phyloP scores from a whole-genome alignment of 1,140 invertebrate genomes.

The Calycopis cecrops region DNA sequence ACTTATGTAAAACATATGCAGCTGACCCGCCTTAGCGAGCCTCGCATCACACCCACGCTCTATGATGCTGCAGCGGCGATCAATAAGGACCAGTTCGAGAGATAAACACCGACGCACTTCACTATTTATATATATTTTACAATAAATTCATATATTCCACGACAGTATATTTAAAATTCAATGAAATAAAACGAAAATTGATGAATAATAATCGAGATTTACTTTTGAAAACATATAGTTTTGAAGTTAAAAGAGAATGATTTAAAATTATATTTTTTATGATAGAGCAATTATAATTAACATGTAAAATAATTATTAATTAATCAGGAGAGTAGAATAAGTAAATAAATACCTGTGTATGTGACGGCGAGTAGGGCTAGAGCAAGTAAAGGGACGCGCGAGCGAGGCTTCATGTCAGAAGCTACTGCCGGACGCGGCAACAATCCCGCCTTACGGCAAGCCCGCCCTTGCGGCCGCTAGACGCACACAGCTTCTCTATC shows the following conservation, averaged over 20 bases:
- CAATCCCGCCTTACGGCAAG: slow-evolving; percentile 14
- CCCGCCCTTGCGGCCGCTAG: slow-evolving; percentile 5
- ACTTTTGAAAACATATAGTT: too few relatives aligned
- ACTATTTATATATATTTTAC: neutral
- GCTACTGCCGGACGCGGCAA: slow-evolving; percentile 41
- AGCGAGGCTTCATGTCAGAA: slow-evolving; percentile 56
- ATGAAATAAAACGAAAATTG: neutral
- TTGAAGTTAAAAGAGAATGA: neutral
- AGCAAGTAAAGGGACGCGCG: slow-evolving; percentile 50
- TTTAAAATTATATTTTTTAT: neutral
- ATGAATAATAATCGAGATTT: neutral
- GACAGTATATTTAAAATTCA: too few relatives aligned
- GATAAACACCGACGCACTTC: slow-evolving; percentile 24
- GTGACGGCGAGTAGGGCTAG: slow-evolving; percentile 47
- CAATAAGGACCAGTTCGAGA: slow-evolving; percentile 43
- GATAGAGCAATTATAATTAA: neutral
- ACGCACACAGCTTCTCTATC: slow-evolving; percentile 10
- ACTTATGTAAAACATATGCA: too few relatives aligned
- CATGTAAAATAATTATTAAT: neutral
- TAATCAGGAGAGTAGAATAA: too few relatives aligned
- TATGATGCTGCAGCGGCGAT: slow-evolving; percentile 50
- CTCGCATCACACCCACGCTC: neutral
- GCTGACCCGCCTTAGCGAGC: neutral
- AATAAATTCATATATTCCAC: neutral
- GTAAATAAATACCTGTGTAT: slow-evolving; percentile 51